Evolutionary conservation across 2,888 invertebrate species (phyloP).

Genomic region (Philaethria dido): DNA sequence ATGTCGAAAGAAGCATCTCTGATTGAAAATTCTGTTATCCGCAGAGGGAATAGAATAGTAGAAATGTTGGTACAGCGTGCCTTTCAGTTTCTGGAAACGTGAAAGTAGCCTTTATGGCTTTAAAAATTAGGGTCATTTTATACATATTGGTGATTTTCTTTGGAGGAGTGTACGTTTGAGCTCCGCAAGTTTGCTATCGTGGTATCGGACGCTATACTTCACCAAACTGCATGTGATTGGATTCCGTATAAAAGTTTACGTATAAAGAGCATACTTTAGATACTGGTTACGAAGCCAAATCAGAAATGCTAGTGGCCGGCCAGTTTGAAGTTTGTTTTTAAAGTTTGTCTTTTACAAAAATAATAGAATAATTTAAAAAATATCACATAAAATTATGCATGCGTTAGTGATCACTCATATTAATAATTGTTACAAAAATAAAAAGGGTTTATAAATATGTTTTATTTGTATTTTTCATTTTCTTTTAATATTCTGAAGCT

Average conservation of each 20-base stretch:
- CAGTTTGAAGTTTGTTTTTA: neutral
- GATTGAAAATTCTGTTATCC: constrained; percentile 78
- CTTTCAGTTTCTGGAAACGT: constrained; percentile 8
- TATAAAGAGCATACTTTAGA: constrained; percentile 67
- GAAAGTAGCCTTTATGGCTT: constrained; percentile 21
- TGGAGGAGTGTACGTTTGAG: constrained; percentile 52
- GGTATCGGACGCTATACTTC: constrained; percentile 52
- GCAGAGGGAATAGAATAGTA: constrained; percentile 75
- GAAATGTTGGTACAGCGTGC: constrained; percentile 45
- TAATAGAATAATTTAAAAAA: neutral
- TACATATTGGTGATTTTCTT: constrained; percentile 16
- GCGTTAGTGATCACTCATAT: too few species aligned
- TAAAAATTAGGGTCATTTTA: constrained; percentile 18
- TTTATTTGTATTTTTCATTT: too few species aligned
- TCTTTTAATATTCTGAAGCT: too few species aligned
- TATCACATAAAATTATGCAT: too few species aligned
- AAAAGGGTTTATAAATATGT: too few species aligned
- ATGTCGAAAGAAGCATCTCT: constrained; percentile 60
- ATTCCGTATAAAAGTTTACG: constrained; percentile 70
- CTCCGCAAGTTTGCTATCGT: constrained; percentile 60
- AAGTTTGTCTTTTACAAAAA: neutral
- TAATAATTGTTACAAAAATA: too few species aligned
- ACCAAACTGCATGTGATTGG: constrained; percentile 69
- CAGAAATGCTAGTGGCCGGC: constrained; percentile 30
- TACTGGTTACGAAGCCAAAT: constrained; percentile 46